Base-by-base conservation (phyloP, 2,797 vertebrate species). In the Gymnocypris eckloni region DNA sequence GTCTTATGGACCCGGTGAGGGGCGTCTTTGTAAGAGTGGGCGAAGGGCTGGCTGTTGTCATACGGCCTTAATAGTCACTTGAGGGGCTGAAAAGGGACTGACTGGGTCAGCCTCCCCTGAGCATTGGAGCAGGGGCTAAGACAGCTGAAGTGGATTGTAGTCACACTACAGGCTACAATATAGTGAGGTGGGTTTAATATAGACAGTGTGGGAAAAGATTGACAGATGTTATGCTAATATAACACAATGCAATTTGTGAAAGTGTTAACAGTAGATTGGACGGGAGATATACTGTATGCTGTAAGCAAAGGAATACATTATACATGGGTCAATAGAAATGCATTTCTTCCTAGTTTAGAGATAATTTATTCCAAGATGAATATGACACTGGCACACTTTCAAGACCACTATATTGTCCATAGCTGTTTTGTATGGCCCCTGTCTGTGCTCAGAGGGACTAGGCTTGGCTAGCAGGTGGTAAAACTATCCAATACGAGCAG, bases 401-500 rank as follows among this genome's bases (percentile, higher is more conserved):
- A 77, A 73, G 75, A 64, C 28, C 72, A 67, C 66, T 86, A 37
- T 75, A 61, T 82, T 86, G 86, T 83, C 77, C 87, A 89, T 77
- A 70, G 85, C 77, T 90, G 52, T n/a, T 69, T 87, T 75, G 83
- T 87, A 92, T 87, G 77, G 73, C 86, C 84, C 79, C 90, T 79
- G 67, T 77, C 33, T 86, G 66, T 37, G 61, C 39, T 66, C 15
- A 28, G 70, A 52, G 48, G 82, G 79, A 80, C 52, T 70, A 82
- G 84, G 39, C 20, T 50, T 12, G 90, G 92, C 88, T 92, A 86
- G 91, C 89, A 94, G 92, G 92, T 93, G 94, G 92, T 91, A 94
- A 94, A 88, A 89, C 94, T 95, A 96, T 94, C 92, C 93, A 94
- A 94, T 95, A 95, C 94, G 90, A 91, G 91, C 92, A 90, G 91